Percentiles rank a stretch among this genome's conserved stretches.
These are phyloP conservation scores for Entomobrya multifasciata DNA, from an alignment of 2,888 invertebrate genomes.

Conservation along the genomic window DNA sequence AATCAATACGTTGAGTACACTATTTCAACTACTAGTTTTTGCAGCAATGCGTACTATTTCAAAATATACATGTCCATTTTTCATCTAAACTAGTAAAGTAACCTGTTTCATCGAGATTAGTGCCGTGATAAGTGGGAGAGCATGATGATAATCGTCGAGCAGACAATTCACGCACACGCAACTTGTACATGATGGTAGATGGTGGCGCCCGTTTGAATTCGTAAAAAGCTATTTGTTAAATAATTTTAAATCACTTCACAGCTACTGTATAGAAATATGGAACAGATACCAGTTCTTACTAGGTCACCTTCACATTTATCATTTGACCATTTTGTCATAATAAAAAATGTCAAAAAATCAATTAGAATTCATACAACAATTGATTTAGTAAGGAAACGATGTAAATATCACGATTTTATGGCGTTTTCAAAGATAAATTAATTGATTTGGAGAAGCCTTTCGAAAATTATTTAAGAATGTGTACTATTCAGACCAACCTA, in stretches of 20 bases:
- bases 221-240: not conserved
- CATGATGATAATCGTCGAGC: constrained; percentile 32
- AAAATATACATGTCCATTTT: constrained; percentile 41
- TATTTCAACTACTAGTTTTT: constrained; percentile 26
- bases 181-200: not conserved
- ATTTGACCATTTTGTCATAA: constrained; percentile 24
- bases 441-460: too few relatives aligned
- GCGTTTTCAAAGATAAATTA: too few relatives aligned
- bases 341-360: constrained; percentile 14
- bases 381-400: too few relatives aligned
- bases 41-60: constrained; percentile 48
- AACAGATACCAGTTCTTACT: constrained; percentile 20
- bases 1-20: constrained; percentile 10
- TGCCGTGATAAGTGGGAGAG: constrained; percentile 45
- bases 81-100: constrained; percentile 44
- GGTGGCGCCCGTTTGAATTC: too few relatives aligned
- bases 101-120: constrained; percentile 64
- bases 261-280: too few relatives aligned
- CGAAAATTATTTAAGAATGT: too few relatives aligned
- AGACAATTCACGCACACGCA: not conserved
- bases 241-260: constrained; percentile 21
- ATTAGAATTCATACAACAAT: too few relatives aligned
- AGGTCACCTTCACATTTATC: constrained; percentile 35
- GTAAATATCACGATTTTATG: too few relatives aligned
- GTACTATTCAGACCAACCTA: too few relatives aligned